Base-by-base conservation (phyloP, 2,888 invertebrate species). In the Priocnemis perturbator region DNA sequence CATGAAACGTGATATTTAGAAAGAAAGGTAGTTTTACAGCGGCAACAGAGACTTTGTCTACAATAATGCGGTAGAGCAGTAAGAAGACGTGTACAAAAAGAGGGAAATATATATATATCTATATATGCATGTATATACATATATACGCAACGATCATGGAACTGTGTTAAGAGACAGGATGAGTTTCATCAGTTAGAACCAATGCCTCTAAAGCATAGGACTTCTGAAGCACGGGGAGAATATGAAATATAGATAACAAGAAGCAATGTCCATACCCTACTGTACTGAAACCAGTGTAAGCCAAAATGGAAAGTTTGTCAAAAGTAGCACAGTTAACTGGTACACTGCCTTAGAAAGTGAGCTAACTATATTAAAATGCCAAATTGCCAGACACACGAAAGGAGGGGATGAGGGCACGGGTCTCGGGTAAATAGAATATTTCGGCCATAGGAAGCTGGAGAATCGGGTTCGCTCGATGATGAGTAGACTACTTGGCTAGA, bases 251-350 rank as follows among this genome's bases (percentile, higher is more conserved):
- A 37, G 37, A 37, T 37, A 37, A 50, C 14, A 50, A 17, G 50
- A 50, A 50, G 50, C 19, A 50, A 50, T 37, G 50, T 19, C 14
- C 50, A 19, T 19, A 50, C 23, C 57, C 57, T 57, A 57, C 17
- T n/a, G 23, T n/a, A 37, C 20, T 37, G n/a, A 20, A 59, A 61
- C 48, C 74, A 52, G 67, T 67, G 53, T 68, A 71, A 79, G 79
- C 66, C 77, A 79, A 79, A 79, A 79, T 77, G 79, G 79, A 79
- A 79, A 79, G 79, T 79, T 79, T 79, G 70, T 68, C 66, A 77
- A 71, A 79, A 79, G 79, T 79, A 61, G 79, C 79, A 79, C 79
- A 63, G 56, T 73, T 79, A 79, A 79, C 75, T 79, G 79, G 79
- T 75, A 77, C 79, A 75, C 79, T 56, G 73, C 66, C 64, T 67